Percentiles rank a stretch among this genome's conserved stretches.
These are phyloP conservation scores for Oscheius sp. DNA, from an alignment of 2,888 invertebrate species.

Conservation along the genomic window DNA sequence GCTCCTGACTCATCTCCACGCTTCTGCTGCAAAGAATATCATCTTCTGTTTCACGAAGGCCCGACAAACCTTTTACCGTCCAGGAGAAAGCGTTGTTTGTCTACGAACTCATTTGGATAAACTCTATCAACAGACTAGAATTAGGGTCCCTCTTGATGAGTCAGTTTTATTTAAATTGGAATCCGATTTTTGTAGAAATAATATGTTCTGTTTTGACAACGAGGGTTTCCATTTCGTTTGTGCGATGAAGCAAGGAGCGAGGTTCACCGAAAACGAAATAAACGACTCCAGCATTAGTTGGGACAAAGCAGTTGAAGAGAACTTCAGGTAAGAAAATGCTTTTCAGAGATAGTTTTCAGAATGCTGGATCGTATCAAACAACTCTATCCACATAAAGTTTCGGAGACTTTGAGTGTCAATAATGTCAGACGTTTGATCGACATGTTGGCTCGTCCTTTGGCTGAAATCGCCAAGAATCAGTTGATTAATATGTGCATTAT, in stretches of 20 bases:
- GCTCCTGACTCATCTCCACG: constrained; percentile 51
- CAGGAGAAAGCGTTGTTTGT: neutral
- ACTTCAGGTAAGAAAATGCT: neutral
- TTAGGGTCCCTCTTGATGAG: constrained; percentile 20
- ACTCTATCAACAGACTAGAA: constrained; percentile 2
- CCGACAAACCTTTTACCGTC: neutral
- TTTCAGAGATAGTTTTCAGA: neutral
- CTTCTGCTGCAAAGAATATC: constrained; percentile 51
- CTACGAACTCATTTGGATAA: constrained; percentile 12
- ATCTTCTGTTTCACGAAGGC: constrained; percentile 59
- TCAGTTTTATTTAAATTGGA: neutral
- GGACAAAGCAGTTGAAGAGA: neutral
- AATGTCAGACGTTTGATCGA: neutral
- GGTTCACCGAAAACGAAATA: neutral
- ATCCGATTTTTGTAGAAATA: neutral
- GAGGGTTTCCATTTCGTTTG: constrained; percentile 3
- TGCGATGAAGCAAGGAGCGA: neutral
- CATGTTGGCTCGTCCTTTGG: constrained; percentile 12
- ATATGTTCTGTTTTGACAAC: constrained; percentile 1
- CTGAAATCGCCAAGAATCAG: constrained; percentile 23
- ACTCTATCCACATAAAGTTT: constrained; percentile 3
- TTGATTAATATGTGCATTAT: constrained; percentile 4
- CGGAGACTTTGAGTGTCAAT: constrained; percentile 24
- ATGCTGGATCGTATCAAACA: neutral
- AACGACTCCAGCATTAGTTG: constrained; percentile 1